Conservation (phyloP, 1,140 invertebrate species). For the Drosophila dunni region DNA sequence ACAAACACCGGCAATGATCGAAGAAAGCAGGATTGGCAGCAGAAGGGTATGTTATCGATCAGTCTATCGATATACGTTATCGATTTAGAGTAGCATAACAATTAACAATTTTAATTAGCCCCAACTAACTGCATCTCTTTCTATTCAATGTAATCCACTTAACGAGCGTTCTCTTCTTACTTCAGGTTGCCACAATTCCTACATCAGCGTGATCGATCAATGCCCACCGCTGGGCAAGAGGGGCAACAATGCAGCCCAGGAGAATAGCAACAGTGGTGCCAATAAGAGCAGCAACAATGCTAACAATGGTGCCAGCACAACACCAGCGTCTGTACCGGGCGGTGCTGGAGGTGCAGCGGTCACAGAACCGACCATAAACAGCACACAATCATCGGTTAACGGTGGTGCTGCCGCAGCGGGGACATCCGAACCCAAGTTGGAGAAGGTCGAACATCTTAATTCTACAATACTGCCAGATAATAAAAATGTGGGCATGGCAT, state of each 20-base stretch:
- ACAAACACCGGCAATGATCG: slow-evolving; percentile 92
- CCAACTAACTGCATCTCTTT: neutral
- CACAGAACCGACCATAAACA: slow-evolving; percentile 60
- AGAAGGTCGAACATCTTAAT: slow-evolving; percentile 50
- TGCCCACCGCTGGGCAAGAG: slow-evolving; percentile 84
- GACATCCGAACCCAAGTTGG: slow-evolving; percentile 11
- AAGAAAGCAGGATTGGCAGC: slow-evolving; percentile 94
- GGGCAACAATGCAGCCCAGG: slow-evolving; percentile 75
- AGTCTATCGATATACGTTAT: neutral
- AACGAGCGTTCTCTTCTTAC: neutral
- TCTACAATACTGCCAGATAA: slow-evolving; percentile 50
- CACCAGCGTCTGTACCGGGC: slow-evolving; percentile 1
- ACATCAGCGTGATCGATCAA: slow-evolving; percentile 79
- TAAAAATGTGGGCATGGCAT: slow-evolving; percentile 73
- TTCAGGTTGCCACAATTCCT: slow-evolving; percentile 87
- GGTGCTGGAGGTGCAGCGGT: slow-evolving; percentile 6
- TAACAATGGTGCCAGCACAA: slow-evolving; percentile 1
- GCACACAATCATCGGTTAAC: slow-evolving; percentile 30
- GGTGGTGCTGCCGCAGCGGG: neutral
- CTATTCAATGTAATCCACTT: neutral
- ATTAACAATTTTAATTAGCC: neutral
- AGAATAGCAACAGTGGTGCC: slow-evolving; percentile 20
- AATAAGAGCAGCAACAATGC: slow-evolving; percentile 4
- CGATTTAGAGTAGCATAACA: neutral
- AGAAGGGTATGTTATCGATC: slow-evolving; percentile 85